These are phyloP conservation scores for Frankliniella intonsa DNA, from an alignment of 2,888 invertebrate species.

Conservation along the genomic window DNA sequence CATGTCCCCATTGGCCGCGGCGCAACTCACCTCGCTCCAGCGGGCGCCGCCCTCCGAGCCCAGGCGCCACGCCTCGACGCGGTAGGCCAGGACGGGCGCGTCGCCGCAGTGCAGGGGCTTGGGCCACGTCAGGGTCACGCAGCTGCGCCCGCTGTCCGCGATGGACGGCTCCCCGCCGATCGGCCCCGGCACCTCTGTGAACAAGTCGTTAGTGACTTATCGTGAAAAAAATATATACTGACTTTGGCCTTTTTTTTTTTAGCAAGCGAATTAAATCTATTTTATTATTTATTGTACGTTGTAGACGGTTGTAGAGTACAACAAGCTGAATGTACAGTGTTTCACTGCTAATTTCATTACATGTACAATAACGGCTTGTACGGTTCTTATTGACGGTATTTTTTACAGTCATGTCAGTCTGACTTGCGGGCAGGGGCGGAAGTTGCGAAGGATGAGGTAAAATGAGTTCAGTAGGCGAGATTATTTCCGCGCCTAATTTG, in stretches of 20 bases:
- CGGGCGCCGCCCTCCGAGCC: constrained; percentile 78
- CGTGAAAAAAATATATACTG: neutral
- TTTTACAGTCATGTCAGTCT: neutral
- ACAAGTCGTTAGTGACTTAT: neutral
- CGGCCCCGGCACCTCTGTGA: constrained; percentile 74
- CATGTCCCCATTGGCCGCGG: neutral
- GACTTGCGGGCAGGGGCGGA: no score
- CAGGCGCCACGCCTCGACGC: constrained; percentile 72
- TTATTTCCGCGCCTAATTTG: no score
- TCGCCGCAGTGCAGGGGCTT: constrained; percentile 64
- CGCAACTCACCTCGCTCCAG: constrained; percentile 61
- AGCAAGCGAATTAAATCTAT: no score
- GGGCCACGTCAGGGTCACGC: constrained; percentile 79
- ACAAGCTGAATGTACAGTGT: neutral
- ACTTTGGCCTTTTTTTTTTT: no score
- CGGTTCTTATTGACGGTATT: neutral
- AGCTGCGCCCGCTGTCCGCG: constrained; percentile 77
- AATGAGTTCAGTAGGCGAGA: no score
- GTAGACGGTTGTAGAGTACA: no score
- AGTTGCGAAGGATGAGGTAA: no score
- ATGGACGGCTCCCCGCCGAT: constrained; percentile 70
- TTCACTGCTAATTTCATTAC: no score
- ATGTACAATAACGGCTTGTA: no score
- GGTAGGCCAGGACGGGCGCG: constrained; percentile 76
- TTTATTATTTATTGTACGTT: no score